Conservation (phyloP, 2,888 invertebrate genomes). For the Mythimna albipuncta region DNA sequence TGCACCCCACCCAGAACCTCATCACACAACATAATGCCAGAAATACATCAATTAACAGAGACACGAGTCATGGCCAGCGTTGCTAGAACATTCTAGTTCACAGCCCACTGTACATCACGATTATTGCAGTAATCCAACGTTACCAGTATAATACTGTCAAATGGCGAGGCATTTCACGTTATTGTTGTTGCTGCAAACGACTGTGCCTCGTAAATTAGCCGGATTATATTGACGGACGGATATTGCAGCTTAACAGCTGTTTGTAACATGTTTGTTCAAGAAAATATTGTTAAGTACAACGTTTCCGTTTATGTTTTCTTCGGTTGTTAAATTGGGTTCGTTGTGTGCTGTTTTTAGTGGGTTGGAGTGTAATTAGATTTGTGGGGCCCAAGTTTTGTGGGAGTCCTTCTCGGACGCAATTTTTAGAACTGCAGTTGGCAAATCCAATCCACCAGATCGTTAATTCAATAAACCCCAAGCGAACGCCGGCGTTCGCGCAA, state of each 20-base stretch:
- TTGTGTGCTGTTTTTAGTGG: conserved; percentile 5
- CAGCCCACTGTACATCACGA: conserved; percentile 59
- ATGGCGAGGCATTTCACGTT: conserved; percentile 57
- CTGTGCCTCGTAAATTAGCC: conserved; percentile 61
- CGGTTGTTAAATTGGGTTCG: conserved; percentile 2
- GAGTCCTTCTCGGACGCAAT: background rate
- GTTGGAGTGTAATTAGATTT: background rate
- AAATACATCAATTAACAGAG: conserved; percentile 27
- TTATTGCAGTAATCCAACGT: conserved; percentile 64
- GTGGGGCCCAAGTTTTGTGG: background rate
- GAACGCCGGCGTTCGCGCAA: no score
- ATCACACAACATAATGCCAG: conserved; percentile 7
- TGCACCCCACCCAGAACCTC: background rate
- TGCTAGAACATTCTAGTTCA: conserved; percentile 47
- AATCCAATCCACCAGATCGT: no score
- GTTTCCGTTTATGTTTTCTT: conserved; percentile 39
- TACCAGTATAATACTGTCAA: conserved; percentile 64
- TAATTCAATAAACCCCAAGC: no score
- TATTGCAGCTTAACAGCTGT: conserved; percentile 58
- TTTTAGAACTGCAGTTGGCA: background rate
- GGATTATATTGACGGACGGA: conserved; percentile 67
- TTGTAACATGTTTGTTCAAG: conserved; percentile 50
- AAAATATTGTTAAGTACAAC: conserved; percentile 48
- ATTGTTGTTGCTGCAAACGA: conserved; percentile 52
- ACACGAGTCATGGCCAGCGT: conserved; percentile 40